Percentiles rank a stretch among this genome's conserved stretches.
phyloP scores from a whole-genome alignment of 2,888 invertebrate genomes.

The Antitype chi region DNA sequence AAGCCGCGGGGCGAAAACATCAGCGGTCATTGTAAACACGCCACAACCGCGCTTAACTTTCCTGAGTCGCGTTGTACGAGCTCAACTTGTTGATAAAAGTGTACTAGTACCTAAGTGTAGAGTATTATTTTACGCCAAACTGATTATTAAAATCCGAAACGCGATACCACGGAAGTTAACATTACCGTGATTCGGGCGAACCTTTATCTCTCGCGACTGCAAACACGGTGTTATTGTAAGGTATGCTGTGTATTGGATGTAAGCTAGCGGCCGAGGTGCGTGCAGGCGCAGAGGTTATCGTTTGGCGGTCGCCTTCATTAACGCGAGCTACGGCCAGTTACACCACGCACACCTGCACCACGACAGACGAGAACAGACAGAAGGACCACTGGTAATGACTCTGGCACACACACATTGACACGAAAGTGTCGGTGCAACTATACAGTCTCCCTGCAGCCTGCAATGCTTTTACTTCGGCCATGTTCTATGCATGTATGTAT shows the following conservation, averaged over 20 bases:
- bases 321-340: slow-evolving; percentile 30
- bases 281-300: slow-evolving; percentile 42
- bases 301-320: slow-evolving; percentile 47
- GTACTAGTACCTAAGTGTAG: too few relatives aligned
- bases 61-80: background rate
- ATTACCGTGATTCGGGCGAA: slow-evolving; percentile 5
- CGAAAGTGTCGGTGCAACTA: background rate
- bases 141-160: slow-evolving; percentile 6
- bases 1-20: background rate
- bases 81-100: background rate
- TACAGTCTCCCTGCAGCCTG: background rate
- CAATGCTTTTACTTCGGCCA: background rate
- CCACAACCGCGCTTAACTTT: too few relatives aligned
- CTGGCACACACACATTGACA: background rate
- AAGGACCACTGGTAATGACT: background rate
- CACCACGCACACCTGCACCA: slow-evolving; percentile 38
- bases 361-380: background rate
- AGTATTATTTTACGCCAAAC: background rate
- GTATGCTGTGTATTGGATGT: background rate
- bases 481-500: background rate
- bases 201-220: slow-evolving; percentile 20
- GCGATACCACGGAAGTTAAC: background rate
- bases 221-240: slow-evolving; percentile 18
- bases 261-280: slow-evolving; percentile 21
- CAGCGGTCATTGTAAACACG: background rate